phyloP scores from a whole-genome alignment of 2,797 vertebrate species.

The Anguilla anguilla region DNA sequence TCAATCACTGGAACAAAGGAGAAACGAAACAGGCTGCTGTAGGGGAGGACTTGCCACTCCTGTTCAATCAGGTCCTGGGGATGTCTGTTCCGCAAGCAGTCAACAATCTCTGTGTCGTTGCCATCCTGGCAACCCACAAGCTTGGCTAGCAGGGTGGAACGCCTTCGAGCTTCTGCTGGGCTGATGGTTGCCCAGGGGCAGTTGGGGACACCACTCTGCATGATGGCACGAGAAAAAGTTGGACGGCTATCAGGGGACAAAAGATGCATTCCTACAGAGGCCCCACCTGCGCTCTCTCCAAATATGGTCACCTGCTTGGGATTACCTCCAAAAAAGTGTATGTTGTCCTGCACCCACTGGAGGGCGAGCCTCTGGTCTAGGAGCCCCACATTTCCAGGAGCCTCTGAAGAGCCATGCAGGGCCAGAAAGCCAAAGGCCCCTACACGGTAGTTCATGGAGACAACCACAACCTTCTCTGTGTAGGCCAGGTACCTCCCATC shows the following conservation, averaged over 20 bases:
- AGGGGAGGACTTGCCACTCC: conserved; percentile 83
- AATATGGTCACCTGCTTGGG: conserved; percentile 87
- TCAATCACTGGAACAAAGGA: conserved; percentile 90
- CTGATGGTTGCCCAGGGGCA: conserved; percentile 85
- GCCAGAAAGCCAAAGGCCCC: conserved; percentile 89
- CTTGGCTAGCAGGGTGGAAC: conserved; percentile 75
- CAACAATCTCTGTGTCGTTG: conserved; percentile 83
- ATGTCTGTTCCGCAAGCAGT: conserved; percentile 76
- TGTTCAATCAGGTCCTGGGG: conserved; percentile 83
- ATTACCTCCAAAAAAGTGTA: conserved; percentile 85
- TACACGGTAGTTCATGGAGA: conserved; percentile 92
- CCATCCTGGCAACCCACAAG: conserved; percentile 75
- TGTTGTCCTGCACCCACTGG: conserved; percentile 87
- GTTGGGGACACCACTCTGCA: conserved; percentile 88
- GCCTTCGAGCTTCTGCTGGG: conserved; percentile 79
- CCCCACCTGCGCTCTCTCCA: conserved; percentile 88
- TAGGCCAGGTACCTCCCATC: conserved; percentile 86
- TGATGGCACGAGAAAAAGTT: conserved; percentile 82
- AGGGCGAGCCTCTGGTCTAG: conserved; percentile 88
- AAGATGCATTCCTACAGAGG: conserved; percentile 85
- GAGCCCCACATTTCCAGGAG: conserved; percentile 87
- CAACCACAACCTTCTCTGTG: conserved; percentile 80
- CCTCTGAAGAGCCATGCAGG: conserved; percentile 83
- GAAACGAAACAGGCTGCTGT: conserved; percentile 85
- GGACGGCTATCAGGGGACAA: conserved; percentile 80